These are phyloP conservation scores for Tineola bisselliella DNA, from an alignment of 2,888 invertebrate genomes.

Conservation along the genomic window DNA sequence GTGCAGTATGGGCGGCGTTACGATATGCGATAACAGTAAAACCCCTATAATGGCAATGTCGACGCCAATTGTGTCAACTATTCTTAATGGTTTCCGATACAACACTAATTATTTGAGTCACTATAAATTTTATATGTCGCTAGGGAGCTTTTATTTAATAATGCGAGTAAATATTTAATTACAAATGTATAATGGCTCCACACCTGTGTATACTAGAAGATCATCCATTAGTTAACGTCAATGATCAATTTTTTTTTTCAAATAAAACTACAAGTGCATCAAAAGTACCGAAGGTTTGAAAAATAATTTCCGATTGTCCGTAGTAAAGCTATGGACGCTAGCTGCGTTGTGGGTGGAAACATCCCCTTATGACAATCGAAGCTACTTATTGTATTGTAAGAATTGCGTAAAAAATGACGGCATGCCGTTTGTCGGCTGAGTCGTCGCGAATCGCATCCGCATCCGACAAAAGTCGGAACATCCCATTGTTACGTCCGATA, in stretches of 20 bases:
- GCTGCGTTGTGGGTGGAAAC: slow-evolving; percentile 66
- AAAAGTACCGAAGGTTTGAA: slow-evolving; percentile 48
- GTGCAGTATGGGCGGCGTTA: slow-evolving; percentile 35
- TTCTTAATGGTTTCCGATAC: slow-evolving; percentile 38
- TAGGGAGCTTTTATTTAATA: slow-evolving; percentile 19
- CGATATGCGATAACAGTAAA: slow-evolving; percentile 63
- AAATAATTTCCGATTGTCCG: slow-evolving; percentile 58
- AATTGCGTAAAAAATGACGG: slow-evolving; percentile 50
- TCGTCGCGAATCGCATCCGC: slow-evolving; percentile 65
- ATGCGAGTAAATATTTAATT: background rate
- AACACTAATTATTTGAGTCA: slow-evolving; percentile 32
- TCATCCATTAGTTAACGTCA: slow-evolving; percentile 25
- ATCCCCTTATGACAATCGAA: slow-evolving; percentile 55
- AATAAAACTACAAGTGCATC: slow-evolving; percentile 41
- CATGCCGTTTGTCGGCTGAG: slow-evolving; percentile 48
- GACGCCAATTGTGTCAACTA: slow-evolving; percentile 48
- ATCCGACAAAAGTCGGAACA: slow-evolving; percentile 31
- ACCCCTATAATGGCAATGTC: slow-evolving; percentile 45
- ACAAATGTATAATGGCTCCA: slow-evolving; percentile 13
- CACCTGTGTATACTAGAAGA: slow-evolving; percentile 45
- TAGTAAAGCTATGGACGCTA: slow-evolving; percentile 53
- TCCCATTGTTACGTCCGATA: slow-evolving; percentile 21
- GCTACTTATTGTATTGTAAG: slow-evolving; percentile 33
- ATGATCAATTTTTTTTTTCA: slow-evolving; percentile 25
- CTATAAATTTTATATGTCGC: slow-evolving; percentile 30